Evolutionary conservation across 2,113 vertebrate species (phyloP).

Genomic region (Atractosteus spatula): DNA sequence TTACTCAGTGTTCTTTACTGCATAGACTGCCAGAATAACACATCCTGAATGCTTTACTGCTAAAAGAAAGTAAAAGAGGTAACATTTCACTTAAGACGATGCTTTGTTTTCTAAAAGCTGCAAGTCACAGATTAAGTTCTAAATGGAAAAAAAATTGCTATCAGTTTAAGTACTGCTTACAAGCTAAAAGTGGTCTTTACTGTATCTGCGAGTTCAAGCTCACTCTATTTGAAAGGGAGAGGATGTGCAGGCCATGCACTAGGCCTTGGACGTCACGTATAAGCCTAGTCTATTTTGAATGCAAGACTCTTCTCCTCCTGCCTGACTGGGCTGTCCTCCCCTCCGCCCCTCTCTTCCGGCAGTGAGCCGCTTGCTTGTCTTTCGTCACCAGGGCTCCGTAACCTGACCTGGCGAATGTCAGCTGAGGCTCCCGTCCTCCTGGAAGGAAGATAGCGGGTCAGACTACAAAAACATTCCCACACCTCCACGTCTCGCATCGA

Average conservation of each 20-base stretch:
- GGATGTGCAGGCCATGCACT: background rate
- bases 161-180: too few relatives aligned
- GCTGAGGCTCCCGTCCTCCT: background rate
- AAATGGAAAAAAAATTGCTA: too few relatives aligned
- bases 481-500: background rate
- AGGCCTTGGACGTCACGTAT: background rate
- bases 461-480: constrained; percentile 18
- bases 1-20: too few relatives aligned
- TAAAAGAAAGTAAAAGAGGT: too few relatives aligned
- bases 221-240: background rate
- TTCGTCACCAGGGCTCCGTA: background rate
- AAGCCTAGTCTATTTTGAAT: background rate
- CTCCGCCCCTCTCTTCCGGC: background rate
- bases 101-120: too few relatives aligned
- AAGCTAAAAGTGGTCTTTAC: too few relatives aligned
- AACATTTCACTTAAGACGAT: too few relatives aligned
- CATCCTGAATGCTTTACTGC: too few relatives aligned
- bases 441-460: constrained; percentile 8
- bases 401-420: background rate
- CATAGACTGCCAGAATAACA: too few relatives aligned
- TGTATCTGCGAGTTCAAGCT: background rate
- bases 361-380: background rate
- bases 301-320: background rate
- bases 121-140: too few relatives aligned
- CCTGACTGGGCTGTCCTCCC: background rate